phyloP scores from a whole-genome alignment of 1,140 invertebrate species.

The Globodera ellingtonae region DNA sequence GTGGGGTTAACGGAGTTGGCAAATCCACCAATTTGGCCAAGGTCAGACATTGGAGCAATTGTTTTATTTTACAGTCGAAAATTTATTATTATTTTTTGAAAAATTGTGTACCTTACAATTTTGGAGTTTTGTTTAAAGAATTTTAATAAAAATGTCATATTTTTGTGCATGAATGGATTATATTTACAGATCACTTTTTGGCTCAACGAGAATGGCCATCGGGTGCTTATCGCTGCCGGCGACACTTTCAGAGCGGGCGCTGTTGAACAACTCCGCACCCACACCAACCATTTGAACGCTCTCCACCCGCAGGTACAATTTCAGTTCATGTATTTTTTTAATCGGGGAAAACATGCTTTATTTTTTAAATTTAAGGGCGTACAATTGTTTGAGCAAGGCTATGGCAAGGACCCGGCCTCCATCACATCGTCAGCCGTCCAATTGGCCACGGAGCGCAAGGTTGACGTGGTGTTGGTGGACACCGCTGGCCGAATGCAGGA shows the following conservation, averaged over 20 bases:
- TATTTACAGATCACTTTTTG: conserved; percentile 84
- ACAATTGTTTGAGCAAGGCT: conserved; percentile 93
- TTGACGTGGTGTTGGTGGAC: conserved; percentile 92
- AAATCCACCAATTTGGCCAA: conserved; percentile 99
- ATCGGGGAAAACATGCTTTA: neutral
- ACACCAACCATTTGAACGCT: conserved; percentile 88
- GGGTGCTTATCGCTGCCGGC: conserved; percentile 95
- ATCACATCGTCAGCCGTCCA: conserved; percentile 95
- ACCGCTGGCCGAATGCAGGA: conserved; percentile 99
- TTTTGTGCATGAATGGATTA: conserved; percentile 45
- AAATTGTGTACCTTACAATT: neutral
- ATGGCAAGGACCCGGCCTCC: conserved; percentile 97
- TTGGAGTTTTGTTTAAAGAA: neutral
- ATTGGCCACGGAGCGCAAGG: conserved; percentile 76
- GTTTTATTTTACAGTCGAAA: neutral
- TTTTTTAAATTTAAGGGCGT: conserved; percentile 74
- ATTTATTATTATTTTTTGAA: too few species aligned
- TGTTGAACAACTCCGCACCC: conserved; percentile 95
- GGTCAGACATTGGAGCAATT: conserved; percentile 64
- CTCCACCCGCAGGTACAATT: conserved; percentile 75
- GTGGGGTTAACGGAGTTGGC: conserved; percentile 98
- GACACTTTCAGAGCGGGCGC: conserved; percentile 99
- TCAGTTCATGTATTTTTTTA: neutral
- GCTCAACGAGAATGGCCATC: conserved; percentile 95
- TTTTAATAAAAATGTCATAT: too few species aligned